phyloP scores from a whole-genome alignment of 2,113 vertebrate genomes.

The Zonotrichia leucophrys region DNA sequence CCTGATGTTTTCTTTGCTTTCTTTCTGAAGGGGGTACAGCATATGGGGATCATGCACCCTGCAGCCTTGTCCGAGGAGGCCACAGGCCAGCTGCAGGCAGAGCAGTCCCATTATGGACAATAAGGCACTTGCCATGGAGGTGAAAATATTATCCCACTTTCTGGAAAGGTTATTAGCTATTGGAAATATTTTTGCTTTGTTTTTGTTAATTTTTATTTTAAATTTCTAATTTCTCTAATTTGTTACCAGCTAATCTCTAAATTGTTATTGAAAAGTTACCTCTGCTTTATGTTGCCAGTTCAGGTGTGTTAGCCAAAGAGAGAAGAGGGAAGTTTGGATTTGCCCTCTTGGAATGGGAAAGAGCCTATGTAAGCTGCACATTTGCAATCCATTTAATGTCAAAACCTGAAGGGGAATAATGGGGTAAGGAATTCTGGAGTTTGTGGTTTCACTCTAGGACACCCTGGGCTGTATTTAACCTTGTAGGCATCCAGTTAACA shows the following conservation, averaged over 20 bases:
- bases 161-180: not conserved
- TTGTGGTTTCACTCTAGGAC: not conserved
- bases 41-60: fast-evolving
- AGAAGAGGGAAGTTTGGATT: not conserved
- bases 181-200: not conserved
- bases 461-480: not conserved
- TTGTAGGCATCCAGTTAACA: not conserved
- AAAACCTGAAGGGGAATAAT: not conserved
- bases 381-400: not conserved
- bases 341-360: not conserved
- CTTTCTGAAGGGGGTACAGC: not conserved
- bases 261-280: not conserved
- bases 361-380: not conserved
- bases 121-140: not conserved
- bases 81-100: not conserved
- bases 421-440: not conserved
- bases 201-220: not conserved
- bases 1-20: not conserved
- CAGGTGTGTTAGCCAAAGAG: not conserved
- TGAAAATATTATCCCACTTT: not conserved
- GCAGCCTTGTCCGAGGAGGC: fast-evolving
- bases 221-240: not conserved
- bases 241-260: not conserved
- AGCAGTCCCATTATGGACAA: fast-evolving
- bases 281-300: not conserved